Evolutionary conservation across 1,140 invertebrate species (phyloP).

Genomic region (Samia ricini): DNA sequence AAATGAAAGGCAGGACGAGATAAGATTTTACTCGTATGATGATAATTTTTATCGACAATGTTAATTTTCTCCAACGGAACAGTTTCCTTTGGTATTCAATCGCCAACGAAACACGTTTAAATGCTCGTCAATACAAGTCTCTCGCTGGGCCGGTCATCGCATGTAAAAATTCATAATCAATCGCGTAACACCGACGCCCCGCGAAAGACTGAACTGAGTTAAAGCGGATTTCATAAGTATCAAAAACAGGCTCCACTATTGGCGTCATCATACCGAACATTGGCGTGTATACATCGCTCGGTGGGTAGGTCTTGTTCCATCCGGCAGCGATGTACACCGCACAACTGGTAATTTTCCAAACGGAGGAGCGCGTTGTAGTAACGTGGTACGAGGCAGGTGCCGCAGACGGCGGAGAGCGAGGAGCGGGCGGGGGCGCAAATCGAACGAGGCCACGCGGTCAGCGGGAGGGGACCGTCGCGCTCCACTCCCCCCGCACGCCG

Average conservation of each 20-base stretch:
- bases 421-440: conserved; percentile 48
- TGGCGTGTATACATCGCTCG: conserved; percentile 36
- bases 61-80: conserved; percentile 48
- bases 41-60: conserved; percentile 51
- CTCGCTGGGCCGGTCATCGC: conserved; percentile 29
- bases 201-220: conserved; percentile 36
- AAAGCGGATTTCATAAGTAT: conserved; percentile 42
- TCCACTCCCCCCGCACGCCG: conserved; percentile 24
- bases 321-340: conserved; percentile 50
- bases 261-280: conserved; percentile 8
- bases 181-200: conserved; percentile 20
- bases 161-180: conserved; percentile 32
- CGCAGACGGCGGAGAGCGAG: conserved; percentile 35
- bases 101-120: conserved; percentile 50
- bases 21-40: conserved; percentile 56
- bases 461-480: conserved; percentile 32
- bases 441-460: conserved; percentile 65
- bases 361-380: conserved; percentile 48
- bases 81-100: conserved; percentile 44
- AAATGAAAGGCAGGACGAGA: conserved; percentile 64
- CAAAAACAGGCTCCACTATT: conserved; percentile 35
- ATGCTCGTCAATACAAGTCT: conserved; percentile 44
- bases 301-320: conserved; percentile 2
- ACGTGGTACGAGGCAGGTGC: conserved; percentile 42
- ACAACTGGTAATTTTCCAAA: conserved; percentile 53